phyloP scores from a whole-genome alignment of 35 echinoderm and acorn worm species.

The Strongylocentrotus purpuratus region DNA sequence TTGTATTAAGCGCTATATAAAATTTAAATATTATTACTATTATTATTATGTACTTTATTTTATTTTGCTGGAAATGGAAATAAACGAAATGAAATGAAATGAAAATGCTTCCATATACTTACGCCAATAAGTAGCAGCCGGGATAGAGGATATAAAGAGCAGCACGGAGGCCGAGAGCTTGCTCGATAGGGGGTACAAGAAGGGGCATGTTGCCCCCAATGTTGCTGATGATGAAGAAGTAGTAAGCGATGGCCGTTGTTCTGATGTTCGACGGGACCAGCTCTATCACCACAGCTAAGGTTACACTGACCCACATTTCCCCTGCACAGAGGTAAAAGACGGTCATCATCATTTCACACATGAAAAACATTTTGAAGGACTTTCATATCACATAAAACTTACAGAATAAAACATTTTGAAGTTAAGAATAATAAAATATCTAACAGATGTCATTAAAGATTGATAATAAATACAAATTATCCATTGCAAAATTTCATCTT shows the following conservation, averaged over 20 bases:
- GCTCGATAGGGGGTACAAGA: slow-evolving; percentile 54
- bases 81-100: too few species aligned
- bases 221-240: slow-evolving; percentile 94
- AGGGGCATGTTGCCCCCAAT: slow-evolving; percentile 88
- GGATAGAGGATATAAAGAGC: slow-evolving; percentile 81
- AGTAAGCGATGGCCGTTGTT: slow-evolving; percentile 75
- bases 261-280: slow-evolving; percentile 70
- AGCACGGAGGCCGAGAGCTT: slow-evolving; percentile 25
- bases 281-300: slow-evolving; percentile 80
- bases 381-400: too few species aligned
- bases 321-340: slow-evolving; percentile 29
- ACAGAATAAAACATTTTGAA: too few species aligned
- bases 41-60: too few species aligned
- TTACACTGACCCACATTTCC: slow-evolving; percentile 92
- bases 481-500: too few species aligned
- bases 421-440: too few species aligned
- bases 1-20: too few species aligned
- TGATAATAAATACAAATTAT: too few species aligned
- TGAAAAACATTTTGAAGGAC: neutral
- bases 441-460: too few species aligned
- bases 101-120: slow-evolving; percentile 49
- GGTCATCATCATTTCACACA: neutral
- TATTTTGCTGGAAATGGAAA: too few species aligned
- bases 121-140: slow-evolving; percentile 78
- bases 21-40: too few species aligned